These are phyloP conservation scores for Scotopteryx bipunctaria DNA, from an alignment of 2,888 invertebrate species.

Conservation along the genomic window DNA sequence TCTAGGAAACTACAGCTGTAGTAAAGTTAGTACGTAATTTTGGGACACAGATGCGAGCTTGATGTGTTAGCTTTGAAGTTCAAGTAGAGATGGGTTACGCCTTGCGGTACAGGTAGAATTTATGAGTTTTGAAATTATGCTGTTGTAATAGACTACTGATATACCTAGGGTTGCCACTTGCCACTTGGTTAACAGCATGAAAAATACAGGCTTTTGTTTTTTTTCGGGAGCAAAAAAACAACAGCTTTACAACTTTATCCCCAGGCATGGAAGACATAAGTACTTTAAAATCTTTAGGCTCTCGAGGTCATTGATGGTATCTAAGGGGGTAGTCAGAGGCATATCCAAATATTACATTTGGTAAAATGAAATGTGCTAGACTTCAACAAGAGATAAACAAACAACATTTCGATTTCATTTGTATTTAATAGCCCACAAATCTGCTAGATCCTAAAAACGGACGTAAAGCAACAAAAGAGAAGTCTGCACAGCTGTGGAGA, in stretches of 20 bases:
- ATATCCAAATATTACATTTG: background rate
- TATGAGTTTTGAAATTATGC: background rate
- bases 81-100: background rate
- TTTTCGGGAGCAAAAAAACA: no score
- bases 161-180: no score
- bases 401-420: constrained; percentile 5
- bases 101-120: background rate
- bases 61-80: background rate
- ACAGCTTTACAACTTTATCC: no score
- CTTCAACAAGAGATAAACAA: constrained; percentile 4
- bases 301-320: no score
- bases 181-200: no score
- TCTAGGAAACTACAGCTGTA: no score
- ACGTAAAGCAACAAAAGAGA: constrained; percentile 1
- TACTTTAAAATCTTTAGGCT: no score
- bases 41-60: no score
- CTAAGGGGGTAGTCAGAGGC: no score
- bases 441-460: constrained; percentile 3
- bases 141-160: background rate
- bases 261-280: no score
- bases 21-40: no score
- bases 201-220: no score
- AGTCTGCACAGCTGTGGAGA: background rate
- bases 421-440: constrained; percentile 5
- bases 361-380: background rate